phyloP scores from a whole-genome alignment of 2,888 invertebrate genomes.

The Nebria salina region DNA sequence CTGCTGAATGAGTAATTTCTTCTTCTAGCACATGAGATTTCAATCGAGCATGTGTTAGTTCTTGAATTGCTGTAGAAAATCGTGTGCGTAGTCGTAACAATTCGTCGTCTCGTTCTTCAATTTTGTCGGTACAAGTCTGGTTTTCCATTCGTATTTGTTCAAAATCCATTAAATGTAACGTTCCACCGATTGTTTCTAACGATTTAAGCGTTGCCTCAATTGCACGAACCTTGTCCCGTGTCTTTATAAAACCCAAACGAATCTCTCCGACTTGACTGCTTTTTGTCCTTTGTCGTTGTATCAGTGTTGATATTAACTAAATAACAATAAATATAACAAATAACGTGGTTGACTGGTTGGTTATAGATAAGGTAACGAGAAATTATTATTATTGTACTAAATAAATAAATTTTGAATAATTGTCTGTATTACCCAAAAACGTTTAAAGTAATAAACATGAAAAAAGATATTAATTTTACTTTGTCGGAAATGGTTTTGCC shows the following conservation, averaged over 20 bases:
- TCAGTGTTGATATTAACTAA: constrained; percentile 53
- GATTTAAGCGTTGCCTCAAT: constrained; percentile 55
- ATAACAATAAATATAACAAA: constrained; percentile 11
- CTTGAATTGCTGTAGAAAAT: constrained; percentile 64
- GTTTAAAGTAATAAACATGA: not conserved
- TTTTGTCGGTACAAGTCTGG: constrained; percentile 66
- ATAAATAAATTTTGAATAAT: too few relatives aligned
- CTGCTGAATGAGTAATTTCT: constrained; percentile 55
- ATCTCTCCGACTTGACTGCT: constrained; percentile 54
- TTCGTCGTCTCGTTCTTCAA: constrained; percentile 68
- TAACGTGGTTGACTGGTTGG: too few relatives aligned
- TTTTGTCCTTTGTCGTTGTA: constrained; percentile 54
- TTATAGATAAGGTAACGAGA: too few relatives aligned
- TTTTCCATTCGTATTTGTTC: constrained; percentile 68
- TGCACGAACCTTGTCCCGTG: constrained; percentile 56
- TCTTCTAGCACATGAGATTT: constrained; percentile 61
- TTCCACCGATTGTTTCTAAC: constrained; percentile 64
- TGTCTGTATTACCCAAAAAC: too few relatives aligned
- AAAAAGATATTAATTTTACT: constrained; percentile 45
- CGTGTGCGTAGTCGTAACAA: constrained; percentile 62
- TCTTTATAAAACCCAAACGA: constrained; percentile 56
- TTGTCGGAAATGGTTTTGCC: constrained; percentile 58
- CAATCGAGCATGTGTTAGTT: constrained; percentile 65
- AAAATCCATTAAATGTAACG: constrained; percentile 66
- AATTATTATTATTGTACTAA: too few relatives aligned